Percentiles rank a stretch among this genome's conserved stretches.
Evolutionary conservation across 2,113 vertebrate species (phyloP).

Genomic region (Brachyhypopomus occidentalis): DNA sequence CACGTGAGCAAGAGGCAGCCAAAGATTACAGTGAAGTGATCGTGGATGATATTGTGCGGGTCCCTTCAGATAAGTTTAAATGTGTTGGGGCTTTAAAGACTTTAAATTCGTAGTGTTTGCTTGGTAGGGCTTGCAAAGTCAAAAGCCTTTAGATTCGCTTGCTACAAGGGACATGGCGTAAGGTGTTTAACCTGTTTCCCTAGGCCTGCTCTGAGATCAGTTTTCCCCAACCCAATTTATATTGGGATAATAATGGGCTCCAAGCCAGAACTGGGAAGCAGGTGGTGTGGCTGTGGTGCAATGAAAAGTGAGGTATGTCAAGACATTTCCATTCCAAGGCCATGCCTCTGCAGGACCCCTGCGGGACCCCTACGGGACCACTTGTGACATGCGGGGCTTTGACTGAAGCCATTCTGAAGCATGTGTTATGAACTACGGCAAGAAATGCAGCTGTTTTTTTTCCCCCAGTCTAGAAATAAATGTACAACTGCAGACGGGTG

Average conservation of each 20-base stretch:
- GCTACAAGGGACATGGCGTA: background rate
- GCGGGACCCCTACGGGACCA: background rate
- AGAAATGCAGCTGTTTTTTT: slow-evolving; percentile 28
- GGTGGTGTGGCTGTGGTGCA: slow-evolving; percentile 1
- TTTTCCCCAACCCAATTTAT: slow-evolving; percentile 25
- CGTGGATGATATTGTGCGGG: slow-evolving; percentile 18
- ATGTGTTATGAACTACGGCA: slow-evolving; percentile 14
- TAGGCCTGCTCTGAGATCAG: slow-evolving; percentile 10
- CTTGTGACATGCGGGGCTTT: background rate
- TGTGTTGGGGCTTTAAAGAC: slow-evolving; percentile 2
- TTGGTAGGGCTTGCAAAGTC: background rate
- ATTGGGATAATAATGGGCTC: slow-evolving; percentile 3
- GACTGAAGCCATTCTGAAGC: slow-evolving; percentile 15
- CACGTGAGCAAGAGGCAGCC: too few relatives aligned
- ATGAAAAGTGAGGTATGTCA: background rate
- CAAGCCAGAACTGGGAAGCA: background rate
- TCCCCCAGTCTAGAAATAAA: slow-evolving; percentile 15
- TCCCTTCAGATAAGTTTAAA: slow-evolving; percentile 29
- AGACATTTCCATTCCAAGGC: slow-evolving; percentile 19
- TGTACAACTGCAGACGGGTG: slow-evolving; percentile 38
- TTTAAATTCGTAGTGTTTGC: slow-evolving; percentile 18
- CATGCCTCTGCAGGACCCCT: background rate
- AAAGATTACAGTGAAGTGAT: too few relatives aligned
- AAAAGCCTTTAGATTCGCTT: slow-evolving; percentile 4
- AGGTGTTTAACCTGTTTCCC: background rate